Conservation (phyloP, 2,113 vertebrate species). For the Chionis minor region DNA sequence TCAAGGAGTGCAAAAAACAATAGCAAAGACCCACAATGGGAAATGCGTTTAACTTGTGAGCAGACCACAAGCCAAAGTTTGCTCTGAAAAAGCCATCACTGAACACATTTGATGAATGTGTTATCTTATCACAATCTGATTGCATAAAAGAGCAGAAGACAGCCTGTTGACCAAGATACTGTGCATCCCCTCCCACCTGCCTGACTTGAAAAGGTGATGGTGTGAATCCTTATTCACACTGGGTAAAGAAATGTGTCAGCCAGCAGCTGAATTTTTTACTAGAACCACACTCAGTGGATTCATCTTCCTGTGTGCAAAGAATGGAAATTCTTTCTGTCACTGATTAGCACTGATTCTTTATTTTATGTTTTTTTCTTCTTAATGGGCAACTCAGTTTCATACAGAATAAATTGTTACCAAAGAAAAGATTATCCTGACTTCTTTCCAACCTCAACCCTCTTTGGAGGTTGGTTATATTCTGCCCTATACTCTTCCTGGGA, state of each 20-base stretch:
- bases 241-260: neutral
- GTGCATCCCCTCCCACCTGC: neutral
- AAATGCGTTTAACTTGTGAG: neutral
- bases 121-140: neutral
- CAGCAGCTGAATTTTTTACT: neutral
- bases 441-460: neutral
- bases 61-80: neutral
- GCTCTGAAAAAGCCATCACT: neutral
- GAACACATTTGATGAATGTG: neutral
- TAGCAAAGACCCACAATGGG: neutral
- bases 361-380: neutral
- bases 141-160: neutral
- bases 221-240: neutral
- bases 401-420: neutral
- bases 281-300: neutral
- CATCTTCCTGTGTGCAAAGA: neutral
- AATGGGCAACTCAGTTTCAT: neutral
- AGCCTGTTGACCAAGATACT: neutral
- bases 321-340: neutral
- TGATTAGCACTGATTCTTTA: neutral
- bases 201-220: neutral
- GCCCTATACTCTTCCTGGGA: neutral
- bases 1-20: neutral
- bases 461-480: neutral
- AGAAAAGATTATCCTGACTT: neutral